Percentiles rank a stretch among this genome's conserved stretches.
These are phyloP conservation scores for Mormyrops attenuatus DNA, from an alignment of 2,797 vertebrate genomes.

Conservation along the genomic window DNA sequence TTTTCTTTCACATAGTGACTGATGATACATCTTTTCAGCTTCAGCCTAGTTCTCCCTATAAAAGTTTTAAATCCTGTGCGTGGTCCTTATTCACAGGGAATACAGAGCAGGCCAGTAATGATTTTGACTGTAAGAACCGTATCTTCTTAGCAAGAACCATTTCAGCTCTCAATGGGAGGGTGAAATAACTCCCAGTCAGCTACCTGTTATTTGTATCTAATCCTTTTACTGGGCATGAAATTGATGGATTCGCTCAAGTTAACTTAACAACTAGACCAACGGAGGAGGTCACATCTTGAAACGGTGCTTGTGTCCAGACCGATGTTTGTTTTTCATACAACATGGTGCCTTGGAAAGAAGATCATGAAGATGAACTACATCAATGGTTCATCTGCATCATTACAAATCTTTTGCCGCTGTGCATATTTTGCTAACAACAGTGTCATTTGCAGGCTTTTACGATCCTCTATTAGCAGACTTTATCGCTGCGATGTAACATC, in stretches of 20 bases:
- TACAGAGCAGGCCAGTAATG: not conserved
- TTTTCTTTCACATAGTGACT: not conserved
- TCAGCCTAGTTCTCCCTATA: not conserved
- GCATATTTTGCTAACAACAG: not conserved
- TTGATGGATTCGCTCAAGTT: not conserved
- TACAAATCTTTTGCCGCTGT: not conserved
- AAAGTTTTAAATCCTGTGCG: not conserved
- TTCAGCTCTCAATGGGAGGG: not conserved
- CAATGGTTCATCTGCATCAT: not conserved
- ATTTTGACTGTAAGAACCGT: not conserved
- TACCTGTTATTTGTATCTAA: not conserved
- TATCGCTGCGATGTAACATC: not conserved
- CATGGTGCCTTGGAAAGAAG: not conserved
- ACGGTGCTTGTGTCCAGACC: not conserved
- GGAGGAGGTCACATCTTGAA: not conserved
- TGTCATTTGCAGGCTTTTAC: not conserved
- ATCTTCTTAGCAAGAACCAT: not conserved
- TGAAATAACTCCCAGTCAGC: not conserved
- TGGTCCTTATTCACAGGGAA: not conserved
- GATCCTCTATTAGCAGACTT: not conserved
- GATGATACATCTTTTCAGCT: not conserved
- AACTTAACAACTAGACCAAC: not conserved
- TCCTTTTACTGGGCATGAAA: not conserved
- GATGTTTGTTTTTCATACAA: not conserved
- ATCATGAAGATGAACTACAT: not conserved